A percentile compares a stretch with the other conserved stretches of the same genome.
Conservation (phyloP, 2,888 invertebrate species). For the Ennomos quercinarius region DNA sequence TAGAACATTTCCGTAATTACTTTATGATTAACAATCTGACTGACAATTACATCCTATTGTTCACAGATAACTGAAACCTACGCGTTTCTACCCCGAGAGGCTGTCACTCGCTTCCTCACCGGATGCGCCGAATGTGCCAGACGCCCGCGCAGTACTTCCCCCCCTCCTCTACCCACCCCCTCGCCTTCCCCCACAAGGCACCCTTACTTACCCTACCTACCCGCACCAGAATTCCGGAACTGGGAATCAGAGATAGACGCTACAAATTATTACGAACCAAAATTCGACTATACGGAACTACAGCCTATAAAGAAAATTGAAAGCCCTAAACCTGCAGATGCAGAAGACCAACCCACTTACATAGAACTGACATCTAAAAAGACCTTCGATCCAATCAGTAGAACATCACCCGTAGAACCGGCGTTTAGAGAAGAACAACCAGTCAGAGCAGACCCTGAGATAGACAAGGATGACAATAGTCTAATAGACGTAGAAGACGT, state of each 20-base stretch:
- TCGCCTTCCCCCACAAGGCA: conserved; percentile 80
- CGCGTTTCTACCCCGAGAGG: conserved; percentile 97
- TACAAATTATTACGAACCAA: conserved; percentile 77
- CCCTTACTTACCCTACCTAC: conserved; percentile 72
- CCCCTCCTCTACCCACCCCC: conserved; percentile 81
- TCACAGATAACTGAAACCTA: conserved; percentile 98
- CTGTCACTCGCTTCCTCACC: conserved; percentile 97
- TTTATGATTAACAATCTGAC: too few relatives aligned
- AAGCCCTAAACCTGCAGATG: conserved; percentile 69
- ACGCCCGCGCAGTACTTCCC: conserved; percentile 88
- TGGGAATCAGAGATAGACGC: conserved; percentile 84
- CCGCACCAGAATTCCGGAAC: conserved; percentile 79
- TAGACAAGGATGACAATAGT: conserved; percentile 79
- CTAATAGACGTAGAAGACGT: conserved; percentile 82
- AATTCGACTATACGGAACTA: conserved; percentile 70
- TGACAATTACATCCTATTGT: conserved; percentile 33
- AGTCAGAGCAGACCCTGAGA: conserved; percentile 76
- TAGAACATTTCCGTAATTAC: too few relatives aligned
- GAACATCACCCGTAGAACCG: conserved; percentile 70
- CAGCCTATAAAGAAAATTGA: conserved; percentile 76
- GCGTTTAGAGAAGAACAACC: conserved; percentile 75
- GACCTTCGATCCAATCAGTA: conserved; percentile 61
- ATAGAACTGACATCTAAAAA: conserved; percentile 78
- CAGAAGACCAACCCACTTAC: conserved; percentile 77
- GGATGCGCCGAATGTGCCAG: conserved; percentile 97